Evolutionary conservation across 1,140 invertebrate genomes (phyloP).

Genomic region (Dendrolimus punctatus): DNA sequence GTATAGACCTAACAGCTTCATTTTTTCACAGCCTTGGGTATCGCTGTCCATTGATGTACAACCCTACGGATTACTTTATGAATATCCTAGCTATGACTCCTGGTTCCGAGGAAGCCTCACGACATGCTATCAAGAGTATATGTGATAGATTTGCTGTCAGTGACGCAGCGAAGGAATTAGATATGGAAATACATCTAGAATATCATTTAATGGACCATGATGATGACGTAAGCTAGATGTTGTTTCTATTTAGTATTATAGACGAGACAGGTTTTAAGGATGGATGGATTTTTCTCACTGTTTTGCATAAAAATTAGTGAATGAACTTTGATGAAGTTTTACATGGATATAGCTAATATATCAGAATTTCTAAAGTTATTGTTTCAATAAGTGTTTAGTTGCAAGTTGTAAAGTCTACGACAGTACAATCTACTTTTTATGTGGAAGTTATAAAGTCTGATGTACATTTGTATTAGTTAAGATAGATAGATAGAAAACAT

Average conservation of each 20-base stretch:
- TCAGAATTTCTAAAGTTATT: too few species aligned
- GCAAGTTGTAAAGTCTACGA: too few species aligned
- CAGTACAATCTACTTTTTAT: too few species aligned
- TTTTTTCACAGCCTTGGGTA: conserved; percentile 78
- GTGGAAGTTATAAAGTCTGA: too few species aligned
- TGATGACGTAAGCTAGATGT: conserved; percentile 24
- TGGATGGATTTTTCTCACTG: too few species aligned
- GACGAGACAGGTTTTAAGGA: too few species aligned
- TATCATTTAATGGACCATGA: conserved; percentile 73
- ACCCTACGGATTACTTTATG: conserved; percentile 95
- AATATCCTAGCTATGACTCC: conserved; percentile 87
- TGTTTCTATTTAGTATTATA: too few species aligned
- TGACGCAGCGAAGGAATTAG: conserved; percentile 81
- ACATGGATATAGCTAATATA: not conserved
- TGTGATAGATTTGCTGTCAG: conserved; percentile 86
- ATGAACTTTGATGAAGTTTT: too few species aligned
- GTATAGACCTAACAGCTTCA: conserved; percentile 5
- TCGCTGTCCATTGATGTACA: conserved; percentile 86
- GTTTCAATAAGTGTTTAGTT: too few species aligned
- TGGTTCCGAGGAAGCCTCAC: conserved; percentile 78
- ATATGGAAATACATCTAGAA: conserved; percentile 79
- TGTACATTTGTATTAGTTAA: too few species aligned
- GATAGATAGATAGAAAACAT: too few species aligned
- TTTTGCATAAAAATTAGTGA: too few species aligned
- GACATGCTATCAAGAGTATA: conserved; percentile 77